Conservation (phyloP, 2,888 invertebrate species). For the Coelogynopora nodosa region DNA sequence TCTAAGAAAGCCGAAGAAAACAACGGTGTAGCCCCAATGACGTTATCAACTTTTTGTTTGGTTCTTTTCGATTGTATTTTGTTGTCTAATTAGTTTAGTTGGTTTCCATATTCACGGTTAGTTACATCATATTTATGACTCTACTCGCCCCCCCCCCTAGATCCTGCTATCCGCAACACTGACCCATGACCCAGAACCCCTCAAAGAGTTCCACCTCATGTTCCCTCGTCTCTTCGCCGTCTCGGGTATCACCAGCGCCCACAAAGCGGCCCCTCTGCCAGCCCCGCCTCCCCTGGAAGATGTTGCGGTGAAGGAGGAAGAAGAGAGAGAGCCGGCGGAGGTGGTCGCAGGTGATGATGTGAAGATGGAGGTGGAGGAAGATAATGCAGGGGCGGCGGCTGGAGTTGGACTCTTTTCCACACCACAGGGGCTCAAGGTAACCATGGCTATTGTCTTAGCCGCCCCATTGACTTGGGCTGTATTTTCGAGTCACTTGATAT, state of each 20-base stretch:
- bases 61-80: too few relatives aligned
- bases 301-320: not conserved
- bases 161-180: conserved; percentile 93
- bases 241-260: conserved; percentile 43
- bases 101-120: too few relatives aligned
- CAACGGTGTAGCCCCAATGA: too few relatives aligned
- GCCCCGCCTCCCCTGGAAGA: not conserved
- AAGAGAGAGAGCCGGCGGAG: not conserved
- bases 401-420: conserved; percentile 73
- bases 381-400: not conserved
- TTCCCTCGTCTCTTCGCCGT: conserved; percentile 79
- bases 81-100: too few relatives aligned
- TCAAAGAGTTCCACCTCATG: conserved; percentile 81
- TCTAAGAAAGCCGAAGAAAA: too few relatives aligned
- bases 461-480: too few relatives aligned
- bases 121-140: not conserved
- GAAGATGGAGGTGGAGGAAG: not conserved
- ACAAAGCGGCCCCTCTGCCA: conserved; percentile 18
- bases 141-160: too few relatives aligned
- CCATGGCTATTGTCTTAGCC: too few relatives aligned
- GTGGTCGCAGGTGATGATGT: not conserved
- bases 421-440: conserved; percentile 60
- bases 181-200: conserved; percentile 89
- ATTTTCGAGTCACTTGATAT: too few relatives aligned
- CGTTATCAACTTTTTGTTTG: too few relatives aligned